Percentiles rank a stretch among this genome's conserved stretches.
Conservation (phyloP, 2,888 invertebrate genomes). For the Ormyrus thymus region DNA sequence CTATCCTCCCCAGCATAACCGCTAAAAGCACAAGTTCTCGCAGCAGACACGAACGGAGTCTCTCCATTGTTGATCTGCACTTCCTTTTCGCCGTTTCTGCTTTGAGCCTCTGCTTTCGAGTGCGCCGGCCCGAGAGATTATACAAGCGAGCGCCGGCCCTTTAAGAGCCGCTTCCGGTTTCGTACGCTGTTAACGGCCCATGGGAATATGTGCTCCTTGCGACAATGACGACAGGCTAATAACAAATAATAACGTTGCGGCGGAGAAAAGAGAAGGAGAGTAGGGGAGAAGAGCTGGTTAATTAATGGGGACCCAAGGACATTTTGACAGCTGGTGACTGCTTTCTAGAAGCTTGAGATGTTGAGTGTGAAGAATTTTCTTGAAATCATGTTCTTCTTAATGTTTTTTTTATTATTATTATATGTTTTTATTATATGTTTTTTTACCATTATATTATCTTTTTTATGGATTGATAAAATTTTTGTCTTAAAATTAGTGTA, state of each 20-base stretch:
- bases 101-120: conserved; percentile 29
- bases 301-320: no score
- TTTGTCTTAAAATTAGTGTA: no score
- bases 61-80: conserved; percentile 31
- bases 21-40: conserved; percentile 21
- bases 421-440: no score
- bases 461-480: no score
- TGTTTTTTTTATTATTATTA: no score
- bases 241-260: conserved; percentile 17
- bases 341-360: no score
- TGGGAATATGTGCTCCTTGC: conserved; percentile 37
- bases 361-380: no score
- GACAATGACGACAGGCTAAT: conserved; percentile 16
- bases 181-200: conserved; percentile 38
- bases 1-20: conserved; percentile 4
- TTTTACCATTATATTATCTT: no score
- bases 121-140: conserved; percentile 39
- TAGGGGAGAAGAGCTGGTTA: no score
- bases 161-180: conserved; percentile 50
- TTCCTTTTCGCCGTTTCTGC: conserved; percentile 8
- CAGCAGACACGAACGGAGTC: conserved; percentile 3
- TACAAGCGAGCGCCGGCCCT: conserved; percentile 18
- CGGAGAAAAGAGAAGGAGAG: no score
- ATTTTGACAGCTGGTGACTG: no score
- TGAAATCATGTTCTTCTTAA: no score